A percentile compares a stretch with the other conserved stretches of the same genome.
Evolutionary conservation across 2,797 vertebrate genomes (phyloP).

Genomic region (Coccyzus lansbergi): DNA sequence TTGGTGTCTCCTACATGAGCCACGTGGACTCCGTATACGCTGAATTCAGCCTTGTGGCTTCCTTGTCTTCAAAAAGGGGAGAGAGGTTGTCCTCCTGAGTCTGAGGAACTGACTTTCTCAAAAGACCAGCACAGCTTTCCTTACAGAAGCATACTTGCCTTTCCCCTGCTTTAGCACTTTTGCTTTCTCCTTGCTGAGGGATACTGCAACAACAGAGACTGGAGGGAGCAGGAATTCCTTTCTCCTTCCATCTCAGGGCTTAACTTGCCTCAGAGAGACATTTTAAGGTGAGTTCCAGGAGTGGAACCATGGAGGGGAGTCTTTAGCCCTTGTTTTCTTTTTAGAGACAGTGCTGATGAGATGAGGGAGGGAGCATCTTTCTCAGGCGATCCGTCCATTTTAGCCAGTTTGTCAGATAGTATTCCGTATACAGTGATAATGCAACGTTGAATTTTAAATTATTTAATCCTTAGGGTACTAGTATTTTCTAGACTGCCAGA

Average conservation of each 20-base stretch:
- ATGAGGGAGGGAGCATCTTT: conserved; percentile 26
- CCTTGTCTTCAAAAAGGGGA: neutral
- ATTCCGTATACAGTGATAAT: conserved; percentile 8
- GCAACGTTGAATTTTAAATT: conserved; percentile 48
- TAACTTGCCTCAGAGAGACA: neutral
- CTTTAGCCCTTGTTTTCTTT: neutral
- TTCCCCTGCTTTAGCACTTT: neutral
- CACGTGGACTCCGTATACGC: neutral
- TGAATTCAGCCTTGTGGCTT: neutral
- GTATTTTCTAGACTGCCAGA: conserved; percentile 45
- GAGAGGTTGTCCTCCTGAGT: neutral
- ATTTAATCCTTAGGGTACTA: conserved; percentile 52
- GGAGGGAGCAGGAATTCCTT: neutral
- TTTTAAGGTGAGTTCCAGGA: neutral
- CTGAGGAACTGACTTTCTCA: neutral
- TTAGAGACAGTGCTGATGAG: neutral
- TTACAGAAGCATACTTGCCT: neutral
- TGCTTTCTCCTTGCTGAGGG: neutral
- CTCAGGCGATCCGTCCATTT: neutral
- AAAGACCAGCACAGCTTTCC: neutral
- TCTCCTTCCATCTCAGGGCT: neutral
- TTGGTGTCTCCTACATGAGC: neutral
- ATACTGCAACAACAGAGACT: neutral
- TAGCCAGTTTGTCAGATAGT: neutral
- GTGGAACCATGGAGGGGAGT: neutral